These are phyloP conservation scores for Ptyas mucosa DNA, from an alignment of 2,113 vertebrate species.

Conservation along the genomic window DNA sequence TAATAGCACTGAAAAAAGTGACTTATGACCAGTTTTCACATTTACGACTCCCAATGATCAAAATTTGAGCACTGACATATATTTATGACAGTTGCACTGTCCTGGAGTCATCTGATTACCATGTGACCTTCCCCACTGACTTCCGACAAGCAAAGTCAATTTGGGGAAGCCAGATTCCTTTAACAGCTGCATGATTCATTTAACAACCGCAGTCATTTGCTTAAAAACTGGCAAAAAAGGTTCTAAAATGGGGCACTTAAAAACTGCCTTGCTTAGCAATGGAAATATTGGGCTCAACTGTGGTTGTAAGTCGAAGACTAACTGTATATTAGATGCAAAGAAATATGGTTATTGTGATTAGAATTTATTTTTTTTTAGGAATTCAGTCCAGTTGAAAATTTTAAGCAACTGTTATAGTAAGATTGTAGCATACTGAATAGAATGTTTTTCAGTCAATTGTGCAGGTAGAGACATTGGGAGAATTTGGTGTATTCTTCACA, in stretches of 20 bases:
- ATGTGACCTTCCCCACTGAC: background rate
- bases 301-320: background rate
- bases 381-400: background rate
- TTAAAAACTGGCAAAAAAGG: background rate
- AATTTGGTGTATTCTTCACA: slow-evolving; percentile 97
- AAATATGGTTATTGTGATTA: background rate
- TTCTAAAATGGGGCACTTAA: background rate
- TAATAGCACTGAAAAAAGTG: background rate
- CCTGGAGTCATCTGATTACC: background rate
- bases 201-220: background rate
- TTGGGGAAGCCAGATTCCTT: background rate
- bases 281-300: background rate
- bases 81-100: background rate
- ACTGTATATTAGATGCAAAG: background rate
- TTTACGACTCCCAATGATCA: background rate
- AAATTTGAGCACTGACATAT: background rate
- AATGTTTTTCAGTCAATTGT: slow-evolving; percentile 84
- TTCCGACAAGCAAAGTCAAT: background rate
- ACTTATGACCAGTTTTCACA: background rate
- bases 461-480: slow-evolving; percentile 94
- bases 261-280: background rate
- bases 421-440: slow-evolving; percentile 13
- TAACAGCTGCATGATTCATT: background rate
- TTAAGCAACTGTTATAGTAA: background rate
- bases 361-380: background rate